These are phyloP conservation scores for Oryzaephilus surinamensis DNA, from an alignment of 1,140 invertebrate species.

Conservation along the genomic window DNA sequence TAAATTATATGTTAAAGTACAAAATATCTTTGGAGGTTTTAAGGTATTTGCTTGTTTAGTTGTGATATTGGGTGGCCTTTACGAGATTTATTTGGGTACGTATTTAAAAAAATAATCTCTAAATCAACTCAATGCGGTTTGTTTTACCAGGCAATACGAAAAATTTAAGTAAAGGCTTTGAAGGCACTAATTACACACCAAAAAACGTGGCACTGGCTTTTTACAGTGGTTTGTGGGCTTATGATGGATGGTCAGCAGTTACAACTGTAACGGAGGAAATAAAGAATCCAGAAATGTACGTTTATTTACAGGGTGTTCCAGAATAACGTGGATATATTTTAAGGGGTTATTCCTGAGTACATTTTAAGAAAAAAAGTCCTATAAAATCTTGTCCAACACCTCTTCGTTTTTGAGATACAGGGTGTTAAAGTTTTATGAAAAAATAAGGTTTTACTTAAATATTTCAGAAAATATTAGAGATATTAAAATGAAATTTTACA, in stretches of 20 bases:
- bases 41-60: slow-evolving; percentile 77
- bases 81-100: slow-evolving; percentile 58
- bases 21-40: slow-evolving; percentile 79
- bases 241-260: slow-evolving; percentile 86
- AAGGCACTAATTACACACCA: slow-evolving; percentile 56
- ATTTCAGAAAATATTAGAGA: too few species aligned
- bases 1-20: slow-evolving; percentile 75
- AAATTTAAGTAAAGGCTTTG: slow-evolving; percentile 63
- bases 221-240: slow-evolving; percentile 90
- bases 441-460: too few species aligned
- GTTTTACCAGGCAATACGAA: slow-evolving; percentile 46
- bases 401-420: too few species aligned
- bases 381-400: too few species aligned
- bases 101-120: slow-evolving; percentile 4
- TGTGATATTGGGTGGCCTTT: slow-evolving; percentile 71
- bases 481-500: too few species aligned
- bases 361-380: too few species aligned
- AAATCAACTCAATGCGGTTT: slow-evolving; percentile 6
- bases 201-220: slow-evolving; percentile 80
- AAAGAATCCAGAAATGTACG: slow-evolving; percentile 71
- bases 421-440: too few species aligned
- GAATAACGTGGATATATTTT: too few species aligned
- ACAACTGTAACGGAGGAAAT: slow-evolving; percentile 90
- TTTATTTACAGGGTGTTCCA: too few species aligned
- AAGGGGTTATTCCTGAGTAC: too few species aligned